Evolutionary conservation across 2,888 invertebrate genomes (phyloP).

Genomic region (Athalia cordata): DNA sequence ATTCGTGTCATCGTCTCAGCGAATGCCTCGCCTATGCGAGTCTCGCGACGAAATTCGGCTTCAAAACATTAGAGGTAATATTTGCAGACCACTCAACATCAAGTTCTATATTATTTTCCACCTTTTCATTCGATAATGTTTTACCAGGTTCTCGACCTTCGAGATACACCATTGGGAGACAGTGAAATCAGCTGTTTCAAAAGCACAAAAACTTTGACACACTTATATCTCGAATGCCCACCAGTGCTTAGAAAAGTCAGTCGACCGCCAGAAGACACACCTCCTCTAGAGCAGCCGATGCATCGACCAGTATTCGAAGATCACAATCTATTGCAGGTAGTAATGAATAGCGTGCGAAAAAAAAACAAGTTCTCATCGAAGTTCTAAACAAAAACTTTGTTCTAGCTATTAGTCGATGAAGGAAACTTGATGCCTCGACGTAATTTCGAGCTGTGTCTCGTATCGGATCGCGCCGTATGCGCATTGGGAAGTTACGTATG

Average conservation of each 20-base stretch:
- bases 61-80: constrained; percentile 76
- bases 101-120: not conserved
- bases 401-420: constrained; percentile 53
- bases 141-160: constrained; percentile 75
- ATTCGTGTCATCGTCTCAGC: constrained; percentile 80
- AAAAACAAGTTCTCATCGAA: not conserved
- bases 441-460: constrained; percentile 54
- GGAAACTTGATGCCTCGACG: constrained; percentile 43
- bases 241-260: constrained; percentile 45
- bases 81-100: not conserved
- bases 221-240: constrained; percentile 76
- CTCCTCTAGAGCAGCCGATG: constrained; percentile 56
- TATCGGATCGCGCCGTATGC: constrained; percentile 68
- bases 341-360: not conserved
- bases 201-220: constrained; percentile 74
- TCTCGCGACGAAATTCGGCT: constrained; percentile 84
- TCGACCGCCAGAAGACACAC: constrained; percentile 45
- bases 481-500: constrained; percentile 63
- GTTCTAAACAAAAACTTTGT: not conserved
- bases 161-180: constrained; percentile 77
- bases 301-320: constrained; percentile 60
- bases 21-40: constrained; percentile 87
- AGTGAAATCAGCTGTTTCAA: constrained; percentile 78
- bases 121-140: not conserved
- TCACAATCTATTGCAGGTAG: constrained; percentile 59